Percentiles rank a stretch among this genome's conserved stretches.
Evolutionary conservation across 2,113 vertebrate genomes (phyloP).

Genomic region (Tringa solitaria): DNA sequence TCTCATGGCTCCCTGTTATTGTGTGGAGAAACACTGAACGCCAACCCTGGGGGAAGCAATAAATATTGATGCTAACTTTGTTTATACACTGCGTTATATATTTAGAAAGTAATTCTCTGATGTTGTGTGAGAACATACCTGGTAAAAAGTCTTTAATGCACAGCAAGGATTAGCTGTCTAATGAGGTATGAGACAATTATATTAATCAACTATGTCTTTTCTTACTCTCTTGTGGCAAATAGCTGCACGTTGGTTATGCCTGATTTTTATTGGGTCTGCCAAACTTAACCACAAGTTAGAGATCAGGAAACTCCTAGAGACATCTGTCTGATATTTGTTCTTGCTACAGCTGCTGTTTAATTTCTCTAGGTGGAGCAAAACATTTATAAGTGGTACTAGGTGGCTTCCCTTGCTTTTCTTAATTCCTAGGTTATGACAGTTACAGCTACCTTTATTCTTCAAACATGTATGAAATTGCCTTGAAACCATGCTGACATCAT

Average conservation of each 20-base stretch:
- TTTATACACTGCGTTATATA: neutral
- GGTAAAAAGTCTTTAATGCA: conserved; percentile 7
- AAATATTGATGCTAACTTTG: conserved; percentile 2
- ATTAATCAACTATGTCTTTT: conserved; percentile 27
- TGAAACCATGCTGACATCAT: neutral
- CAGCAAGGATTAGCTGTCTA: conserved; percentile 28
- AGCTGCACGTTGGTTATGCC: neutral
- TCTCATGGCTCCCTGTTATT: neutral
- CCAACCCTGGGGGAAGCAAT: neutral
- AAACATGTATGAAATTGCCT: neutral
- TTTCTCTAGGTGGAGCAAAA: neutral
- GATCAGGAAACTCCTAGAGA: neutral
- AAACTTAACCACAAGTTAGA: neutral
- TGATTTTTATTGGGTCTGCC: neutral
- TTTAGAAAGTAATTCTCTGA: conserved; percentile 25
- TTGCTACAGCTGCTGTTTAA: neutral
- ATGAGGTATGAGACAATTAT: conserved; percentile 38
- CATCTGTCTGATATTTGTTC: neutral
- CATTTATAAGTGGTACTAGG: neutral
- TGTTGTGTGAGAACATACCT: neutral
- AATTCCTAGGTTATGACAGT: neutral
- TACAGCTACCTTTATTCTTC: neutral
- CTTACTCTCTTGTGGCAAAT: neutral
- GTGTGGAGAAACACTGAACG: neutral
- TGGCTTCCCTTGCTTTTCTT: neutral